phyloP scores from a whole-genome alignment of 2,888 invertebrate genomes.

The Trachelus iudaicus region DNA sequence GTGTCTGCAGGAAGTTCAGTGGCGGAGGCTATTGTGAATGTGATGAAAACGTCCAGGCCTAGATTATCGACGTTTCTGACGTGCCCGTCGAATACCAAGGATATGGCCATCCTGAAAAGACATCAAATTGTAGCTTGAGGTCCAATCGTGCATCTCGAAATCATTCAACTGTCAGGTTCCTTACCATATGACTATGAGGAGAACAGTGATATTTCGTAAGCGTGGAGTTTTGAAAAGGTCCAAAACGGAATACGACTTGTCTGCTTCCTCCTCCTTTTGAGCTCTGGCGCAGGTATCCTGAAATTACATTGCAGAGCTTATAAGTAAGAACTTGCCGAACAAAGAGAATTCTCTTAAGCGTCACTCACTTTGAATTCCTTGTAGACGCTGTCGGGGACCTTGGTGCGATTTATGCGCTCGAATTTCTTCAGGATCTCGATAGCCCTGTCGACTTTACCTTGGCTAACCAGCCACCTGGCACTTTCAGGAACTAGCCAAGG shows the following conservation, averaged over 20 bases:
- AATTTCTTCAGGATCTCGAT: slow-evolving; percentile 82
- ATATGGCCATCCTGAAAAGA: slow-evolving; percentile 78
- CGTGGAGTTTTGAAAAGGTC: slow-evolving; percentile 85
- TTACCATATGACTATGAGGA: slow-evolving; percentile 84
- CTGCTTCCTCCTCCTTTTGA: slow-evolving; percentile 77
- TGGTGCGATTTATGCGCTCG: slow-evolving; percentile 81
- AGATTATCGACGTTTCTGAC: slow-evolving; percentile 88
- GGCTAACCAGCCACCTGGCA: slow-evolving; percentile 89
- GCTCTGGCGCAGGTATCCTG: slow-evolving; percentile 71
- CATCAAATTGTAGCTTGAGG: not conserved
- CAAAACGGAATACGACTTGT: slow-evolving; percentile 79
- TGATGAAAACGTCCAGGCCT: slow-evolving; percentile 84
- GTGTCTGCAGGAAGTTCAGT: slow-evolving; percentile 89
- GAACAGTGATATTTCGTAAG: slow-evolving; percentile 78
- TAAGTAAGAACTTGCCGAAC: not conserved
- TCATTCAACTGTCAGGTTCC: slow-evolving; percentile 10
- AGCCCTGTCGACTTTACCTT: slow-evolving; percentile 84
- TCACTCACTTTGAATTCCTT: slow-evolving; percentile 76
- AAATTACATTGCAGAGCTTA: slow-evolving; percentile 1
- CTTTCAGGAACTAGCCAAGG: slow-evolving; percentile 87
- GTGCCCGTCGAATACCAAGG: slow-evolving; percentile 88
- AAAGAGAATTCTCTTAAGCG: not conserved
- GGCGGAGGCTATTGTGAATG: slow-evolving; percentile 85
- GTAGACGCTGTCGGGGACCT: slow-evolving; percentile 79
- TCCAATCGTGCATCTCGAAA: not conserved